phyloP scores from a whole-genome alignment of 2,888 invertebrate genomes.

The Ochropleura leucogaster region DNA sequence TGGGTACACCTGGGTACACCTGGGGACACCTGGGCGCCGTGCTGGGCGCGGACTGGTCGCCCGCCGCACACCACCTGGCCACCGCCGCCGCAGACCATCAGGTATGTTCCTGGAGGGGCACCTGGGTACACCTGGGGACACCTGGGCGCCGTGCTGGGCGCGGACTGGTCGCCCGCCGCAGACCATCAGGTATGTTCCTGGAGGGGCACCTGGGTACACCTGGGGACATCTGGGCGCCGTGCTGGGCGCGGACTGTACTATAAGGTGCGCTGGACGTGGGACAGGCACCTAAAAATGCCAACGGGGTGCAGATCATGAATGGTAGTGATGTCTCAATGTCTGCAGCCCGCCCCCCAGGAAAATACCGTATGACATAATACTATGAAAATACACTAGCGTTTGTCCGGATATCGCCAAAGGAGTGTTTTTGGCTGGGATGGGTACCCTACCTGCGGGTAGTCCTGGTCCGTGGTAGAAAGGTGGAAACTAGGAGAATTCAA shows the following conservation, averaged over 20 bases:
- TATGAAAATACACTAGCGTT: too few relatives aligned
- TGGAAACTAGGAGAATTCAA: too few relatives aligned
- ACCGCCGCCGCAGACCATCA: constrained; percentile 98
- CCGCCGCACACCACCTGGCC: constrained; percentile 96
- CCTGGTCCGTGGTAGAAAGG: too few relatives aligned
- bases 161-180: constrained; percentile 95
- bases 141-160: constrained; percentile 96
- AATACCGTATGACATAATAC: too few relatives aligned
- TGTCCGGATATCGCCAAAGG: too few relatives aligned
- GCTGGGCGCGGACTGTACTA: constrained; percentile 96
- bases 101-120: constrained; percentile 57
- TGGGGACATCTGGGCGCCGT: constrained; percentile 98
- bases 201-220: constrained; percentile 59
- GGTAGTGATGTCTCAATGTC: too few relatives aligned
- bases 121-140: constrained; percentile 93
- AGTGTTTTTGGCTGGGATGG: too few relatives aligned
- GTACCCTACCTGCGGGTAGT: too few relatives aligned
- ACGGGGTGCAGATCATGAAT: too few relatives aligned
- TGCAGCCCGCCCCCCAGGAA: too few relatives aligned
- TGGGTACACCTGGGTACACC: too few relatives aligned
- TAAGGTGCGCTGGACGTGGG: too few relatives aligned
- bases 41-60: constrained; percentile 96
- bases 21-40: constrained; percentile 98
- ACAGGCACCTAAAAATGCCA: constrained; percentile 89
- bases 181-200: constrained; percentile 93